phyloP scores from a whole-genome alignment of 2,888 invertebrate species.

The Noctua comes region DNA sequence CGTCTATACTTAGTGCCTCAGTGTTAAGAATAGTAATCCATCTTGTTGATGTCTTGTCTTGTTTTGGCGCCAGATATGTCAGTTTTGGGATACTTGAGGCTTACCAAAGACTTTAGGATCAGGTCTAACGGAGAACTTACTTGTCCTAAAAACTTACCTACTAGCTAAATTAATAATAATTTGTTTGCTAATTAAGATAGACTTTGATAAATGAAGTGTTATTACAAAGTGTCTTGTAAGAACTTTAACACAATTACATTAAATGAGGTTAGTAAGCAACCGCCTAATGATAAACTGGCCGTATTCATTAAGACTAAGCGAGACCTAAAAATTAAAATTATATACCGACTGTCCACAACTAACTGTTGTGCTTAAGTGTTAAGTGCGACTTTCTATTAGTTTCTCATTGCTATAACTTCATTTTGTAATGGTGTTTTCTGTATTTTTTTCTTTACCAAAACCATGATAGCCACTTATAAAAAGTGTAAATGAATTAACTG shows the following conservation, averaged over 20 bases:
- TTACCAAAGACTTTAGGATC: no score
- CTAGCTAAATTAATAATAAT: background rate
- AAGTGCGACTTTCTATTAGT: conserved; percentile 34
- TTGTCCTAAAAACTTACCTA: background rate
- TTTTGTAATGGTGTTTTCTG: background rate
- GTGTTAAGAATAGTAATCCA: no score
- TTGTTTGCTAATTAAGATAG: background rate
- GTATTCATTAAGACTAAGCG: background rate
- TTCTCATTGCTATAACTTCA: background rate
- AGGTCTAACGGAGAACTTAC: no score
- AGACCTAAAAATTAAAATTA: no score
- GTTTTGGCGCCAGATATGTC: no score
- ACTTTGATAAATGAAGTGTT: conserved; percentile 1
- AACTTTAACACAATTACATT: conserved; percentile 6
- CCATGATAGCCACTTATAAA: background rate
- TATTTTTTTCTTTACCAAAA: background rate
- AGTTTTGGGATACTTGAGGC: no score
- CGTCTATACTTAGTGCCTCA: no score
- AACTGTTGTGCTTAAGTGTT: background rate
- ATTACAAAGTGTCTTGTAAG: background rate
- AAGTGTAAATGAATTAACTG: background rate
- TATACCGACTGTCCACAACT: conserved; percentile 25
- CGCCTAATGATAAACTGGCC: conserved; percentile 4
- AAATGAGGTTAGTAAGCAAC: conserved; percentile 18
- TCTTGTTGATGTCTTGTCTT: no score